phyloP scores from a whole-genome alignment of 2,888 invertebrate species.

The Luperina testacea region DNA sequence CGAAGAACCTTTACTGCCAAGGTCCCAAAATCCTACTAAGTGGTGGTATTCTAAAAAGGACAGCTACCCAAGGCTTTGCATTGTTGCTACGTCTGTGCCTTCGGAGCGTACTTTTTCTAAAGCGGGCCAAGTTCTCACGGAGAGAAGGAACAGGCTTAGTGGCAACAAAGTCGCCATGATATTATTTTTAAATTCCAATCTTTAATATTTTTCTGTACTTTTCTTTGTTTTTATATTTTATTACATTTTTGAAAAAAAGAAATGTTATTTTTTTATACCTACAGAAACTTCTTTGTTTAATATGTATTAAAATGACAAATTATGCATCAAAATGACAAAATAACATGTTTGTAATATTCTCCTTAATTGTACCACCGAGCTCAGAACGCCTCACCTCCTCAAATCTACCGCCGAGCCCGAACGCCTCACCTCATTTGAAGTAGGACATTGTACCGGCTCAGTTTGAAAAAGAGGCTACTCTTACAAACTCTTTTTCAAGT shows the following conservation, averaged over 20 bases:
- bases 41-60: constrained; percentile 26
- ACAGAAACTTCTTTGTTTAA: no score
- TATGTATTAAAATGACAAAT: no score
- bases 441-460: neutral
- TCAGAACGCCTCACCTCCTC: no score
- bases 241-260: neutral
- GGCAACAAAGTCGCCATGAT: constrained; percentile 6
- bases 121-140: constrained; percentile 10
- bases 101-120: constrained; percentile 20
- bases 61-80: constrained; percentile 22
- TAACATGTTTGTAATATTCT: no score
- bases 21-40: constrained; percentile 22
- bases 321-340: neutral
- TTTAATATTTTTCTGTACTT: neutral
- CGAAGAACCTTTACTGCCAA: constrained; percentile 23
- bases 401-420: no score
- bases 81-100: constrained; percentile 32
- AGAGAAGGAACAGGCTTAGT: constrained; percentile 14
- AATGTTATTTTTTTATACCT: no score
- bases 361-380: no score
- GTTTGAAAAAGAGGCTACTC: neutral
- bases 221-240: no score
- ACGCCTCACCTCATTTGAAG: constrained; percentile 1
- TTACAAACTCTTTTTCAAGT: no score
- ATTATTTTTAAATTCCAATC: constrained; percentile 6